Base-by-base conservation (phyloP, 2,888 invertebrate genomes). In the Uloborus plumipes region DNA sequence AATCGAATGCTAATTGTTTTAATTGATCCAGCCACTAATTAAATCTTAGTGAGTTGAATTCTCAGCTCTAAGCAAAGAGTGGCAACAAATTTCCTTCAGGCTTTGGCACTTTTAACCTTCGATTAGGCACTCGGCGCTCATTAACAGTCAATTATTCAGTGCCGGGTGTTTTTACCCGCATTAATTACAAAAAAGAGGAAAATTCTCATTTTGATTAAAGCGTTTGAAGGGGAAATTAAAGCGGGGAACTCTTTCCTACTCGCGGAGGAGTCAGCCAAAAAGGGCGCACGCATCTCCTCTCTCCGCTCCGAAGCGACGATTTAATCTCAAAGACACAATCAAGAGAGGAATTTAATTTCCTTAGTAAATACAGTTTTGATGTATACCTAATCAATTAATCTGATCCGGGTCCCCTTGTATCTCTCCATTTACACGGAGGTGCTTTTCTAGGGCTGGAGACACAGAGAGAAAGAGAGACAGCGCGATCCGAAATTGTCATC, bases 311-410 rank as follows among this genome's bases (percentile, higher is more conserved):
- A 71, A 58, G 65, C 65, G 58, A 61, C 71, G 71, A 82, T 82
- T 82, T 82, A 75, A 82, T 82, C 81, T 81, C 58, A 70, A 71
- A 65, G 71, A 75, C 74, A 82, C 81, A 76, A 82, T 82, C 75
- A 82, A 64, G 81, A 55, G 66, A 22, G 71, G 71, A 82, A 82
- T 82, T 82, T 82, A 82, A 82, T 82, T 82, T 82, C 81, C 66
- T 82, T 61, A 71, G 81, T 82, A 82, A 82, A 82, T 82, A 82
- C 81, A 82, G 81, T 82, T 82, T 76, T 82, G 81, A 76, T 82
- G 81, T 80, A 80, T 82, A 82, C 71, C 81, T 82, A 82, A 82
- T 82, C 81, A 82, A 82, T 82, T 82, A 82, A 82, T 82, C 75
- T 75, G 71, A 71, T 71, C 71, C 80, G n/a, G 62, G 69, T 49